Percentiles rank a stretch among this genome's conserved stretches.
phyloP scores from a whole-genome alignment of 2,888 invertebrate genomes.

The Troides helena region DNA sequence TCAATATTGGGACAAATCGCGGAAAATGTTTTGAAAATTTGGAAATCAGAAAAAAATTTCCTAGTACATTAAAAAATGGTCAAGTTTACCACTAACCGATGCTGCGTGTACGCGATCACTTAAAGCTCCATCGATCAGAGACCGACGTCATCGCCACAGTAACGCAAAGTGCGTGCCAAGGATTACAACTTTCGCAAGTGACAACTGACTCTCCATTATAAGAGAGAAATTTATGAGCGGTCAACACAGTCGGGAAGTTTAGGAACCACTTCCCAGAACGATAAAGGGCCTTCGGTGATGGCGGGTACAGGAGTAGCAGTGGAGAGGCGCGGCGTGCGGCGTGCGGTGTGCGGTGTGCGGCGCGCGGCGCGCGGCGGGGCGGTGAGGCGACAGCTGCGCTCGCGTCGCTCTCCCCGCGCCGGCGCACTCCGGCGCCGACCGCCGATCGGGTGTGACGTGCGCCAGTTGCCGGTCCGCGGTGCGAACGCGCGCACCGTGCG shows the following conservation, averaged over 20 bases:
- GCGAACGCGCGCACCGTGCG: conserved; percentile 32
- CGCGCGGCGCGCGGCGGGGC: too few relatives aligned
- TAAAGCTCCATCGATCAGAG: conserved; percentile 47
- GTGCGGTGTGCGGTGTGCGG: too few relatives aligned
- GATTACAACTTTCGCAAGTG: conserved; percentile 63
- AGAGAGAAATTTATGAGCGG: conserved; percentile 49
- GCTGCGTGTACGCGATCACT: conserved; percentile 11
- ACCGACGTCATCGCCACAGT: conserved; percentile 49
- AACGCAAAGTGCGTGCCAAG: conserved; percentile 65
- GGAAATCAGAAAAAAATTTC: neutral
- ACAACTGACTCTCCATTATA: conserved; percentile 43
- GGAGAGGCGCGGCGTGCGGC: conserved; percentile 31
- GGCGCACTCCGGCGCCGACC: conserved; percentile 58
- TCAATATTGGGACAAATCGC: neutral
- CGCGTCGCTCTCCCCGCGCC: conserved; percentile 66
- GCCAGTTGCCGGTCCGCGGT: conserved; percentile 34
- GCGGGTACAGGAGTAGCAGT: conserved; percentile 44
- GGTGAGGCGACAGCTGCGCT: conserved; percentile 74
- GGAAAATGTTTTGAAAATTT: neutral
- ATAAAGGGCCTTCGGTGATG: conserved; percentile 67
- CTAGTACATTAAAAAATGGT: conserved; percentile 14
- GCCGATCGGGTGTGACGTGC: conserved; percentile 47
- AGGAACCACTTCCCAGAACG: conserved; percentile 81
- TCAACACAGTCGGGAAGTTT: conserved; percentile 75
- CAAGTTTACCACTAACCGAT: neutral